Evolutionary conservation across 2,797 vertebrate genomes (phyloP).

Genomic region (Dryobates pubescens): DNA sequence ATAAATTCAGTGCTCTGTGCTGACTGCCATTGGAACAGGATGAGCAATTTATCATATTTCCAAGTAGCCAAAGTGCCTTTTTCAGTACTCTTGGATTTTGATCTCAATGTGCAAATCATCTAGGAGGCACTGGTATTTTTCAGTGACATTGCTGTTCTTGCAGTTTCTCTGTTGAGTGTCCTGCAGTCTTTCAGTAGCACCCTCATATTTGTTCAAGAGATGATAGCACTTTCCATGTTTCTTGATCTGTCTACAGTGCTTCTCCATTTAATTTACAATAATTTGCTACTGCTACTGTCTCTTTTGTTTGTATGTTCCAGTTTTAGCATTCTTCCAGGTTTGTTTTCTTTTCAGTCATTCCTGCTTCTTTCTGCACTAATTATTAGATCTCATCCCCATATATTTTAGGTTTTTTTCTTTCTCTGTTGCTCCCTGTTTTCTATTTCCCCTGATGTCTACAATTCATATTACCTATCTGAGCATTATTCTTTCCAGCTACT

Average conservation of each 20-base stretch:
- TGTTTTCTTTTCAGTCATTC: background rate
- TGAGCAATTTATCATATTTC: background rate
- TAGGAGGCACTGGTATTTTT: background rate
- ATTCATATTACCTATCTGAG: background rate
- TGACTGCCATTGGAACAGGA: fast-evolving
- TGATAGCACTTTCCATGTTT: background rate
- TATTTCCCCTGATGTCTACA: background rate
- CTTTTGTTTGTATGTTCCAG: background rate
- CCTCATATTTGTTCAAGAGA: background rate
- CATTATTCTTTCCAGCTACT: background rate
- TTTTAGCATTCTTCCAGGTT: background rate
- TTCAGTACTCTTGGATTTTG: background rate
- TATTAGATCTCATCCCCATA: background rate
- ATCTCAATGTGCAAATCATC: background rate
- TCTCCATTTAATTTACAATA: background rate
- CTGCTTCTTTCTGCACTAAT: background rate
- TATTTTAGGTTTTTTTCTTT: background rate
- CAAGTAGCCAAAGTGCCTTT: background rate
- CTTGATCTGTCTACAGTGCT: background rate
- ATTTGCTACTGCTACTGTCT: background rate
- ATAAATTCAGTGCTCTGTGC: background rate
- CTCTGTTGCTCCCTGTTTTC: background rate
- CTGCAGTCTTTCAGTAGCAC: background rate
- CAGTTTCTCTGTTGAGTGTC: background rate
- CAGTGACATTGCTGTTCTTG: background rate